phyloP scores from a whole-genome alignment of 2,888 invertebrate genomes.

The Lasioglossum lativentre region DNA sequence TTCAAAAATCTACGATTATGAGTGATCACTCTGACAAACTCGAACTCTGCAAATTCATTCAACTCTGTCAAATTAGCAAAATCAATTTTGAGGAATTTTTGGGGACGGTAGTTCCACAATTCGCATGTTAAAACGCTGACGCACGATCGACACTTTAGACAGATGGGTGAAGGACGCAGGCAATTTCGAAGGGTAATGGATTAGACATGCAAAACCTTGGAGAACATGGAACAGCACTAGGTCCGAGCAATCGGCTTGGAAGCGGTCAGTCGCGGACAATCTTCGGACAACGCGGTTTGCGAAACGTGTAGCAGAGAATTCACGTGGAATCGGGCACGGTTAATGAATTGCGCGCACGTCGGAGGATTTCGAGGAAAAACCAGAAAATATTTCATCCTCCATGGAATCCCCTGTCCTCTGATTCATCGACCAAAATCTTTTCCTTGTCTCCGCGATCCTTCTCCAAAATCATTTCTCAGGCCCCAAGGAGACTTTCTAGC shows the following conservation, averaged over 20 bases:
- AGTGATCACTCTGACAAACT: not conserved
- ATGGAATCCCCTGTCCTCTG: not conserved
- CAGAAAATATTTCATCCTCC: not conserved
- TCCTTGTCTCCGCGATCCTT: not conserved
- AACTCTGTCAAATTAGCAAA: not conserved
- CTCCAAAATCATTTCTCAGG: not conserved
- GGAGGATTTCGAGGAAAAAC: not conserved
- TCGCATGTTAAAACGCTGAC: not conserved
- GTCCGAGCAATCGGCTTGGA: not conserved
- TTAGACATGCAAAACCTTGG: constrained; percentile 18
- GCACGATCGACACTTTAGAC: not conserved
- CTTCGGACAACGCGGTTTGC: not conserved
- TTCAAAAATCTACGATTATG: not conserved
- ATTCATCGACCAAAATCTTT: not conserved
- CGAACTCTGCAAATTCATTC: not conserved
- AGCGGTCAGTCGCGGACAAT: not conserved
- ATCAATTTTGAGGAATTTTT: not conserved
- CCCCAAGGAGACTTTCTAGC: no score
- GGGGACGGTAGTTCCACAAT: not conserved
- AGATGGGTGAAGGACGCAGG: not conserved
- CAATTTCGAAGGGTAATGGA: constrained; percentile 22
- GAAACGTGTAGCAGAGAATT: not conserved
- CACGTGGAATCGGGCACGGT: no score
- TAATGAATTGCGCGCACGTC: not conserved
- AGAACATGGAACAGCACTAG: constrained; percentile 43